Base-by-base conservation (phyloP, 2,888 invertebrate genomes). In the Parascotia fuliginaria region DNA sequence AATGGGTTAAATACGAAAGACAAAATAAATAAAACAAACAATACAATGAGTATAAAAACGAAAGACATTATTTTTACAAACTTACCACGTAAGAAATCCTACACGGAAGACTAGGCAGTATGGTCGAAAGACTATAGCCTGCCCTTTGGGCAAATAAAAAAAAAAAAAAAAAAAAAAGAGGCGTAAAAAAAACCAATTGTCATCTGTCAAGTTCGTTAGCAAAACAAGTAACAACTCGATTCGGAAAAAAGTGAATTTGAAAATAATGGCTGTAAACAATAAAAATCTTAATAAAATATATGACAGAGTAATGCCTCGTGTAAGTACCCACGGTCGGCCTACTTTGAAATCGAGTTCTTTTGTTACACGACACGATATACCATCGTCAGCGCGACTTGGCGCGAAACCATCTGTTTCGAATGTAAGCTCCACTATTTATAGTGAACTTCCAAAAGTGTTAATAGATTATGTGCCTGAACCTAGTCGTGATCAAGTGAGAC, bases 291-390 rank as follows among this genome's bases (percentile, higher is more conserved):
- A 38, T 28, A 79, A 71, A 15, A 81, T 68, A 52, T 89, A 89
- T 55, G 81, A 81, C 9, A 84, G 87, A 72, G 89, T 91, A 0
- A 88, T 89, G 90, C 69, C 91, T 22, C 86, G 89, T 34, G 79
- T 89, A 2, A 60, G 66, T 38, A 83, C 77, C 67, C 70, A 60
- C 44, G 74, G 80, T 24, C 66, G 65, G 19, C 60, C 61, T 19
- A 81, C 69, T 60, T 58, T 84, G 24, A 82, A 73, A 42, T 71
- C 83, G 19, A 78, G 60, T 64, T 79, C 83, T 33, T 67, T 64
- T 44, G 86, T 91, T 53, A 83, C 76, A 44, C 82, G 86, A 38
- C 89, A 90, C 60, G 80, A 80, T 64, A 69, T 64, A 44, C 77
- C 76, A 28, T 73, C 79, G 40, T 75, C 84, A 32, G 73, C 66